Percentiles rank a stretch among this genome's conserved stretches.
phyloP scores from a whole-genome alignment of 1,140 invertebrate species.

The Trichonephila inaurata region DNA sequence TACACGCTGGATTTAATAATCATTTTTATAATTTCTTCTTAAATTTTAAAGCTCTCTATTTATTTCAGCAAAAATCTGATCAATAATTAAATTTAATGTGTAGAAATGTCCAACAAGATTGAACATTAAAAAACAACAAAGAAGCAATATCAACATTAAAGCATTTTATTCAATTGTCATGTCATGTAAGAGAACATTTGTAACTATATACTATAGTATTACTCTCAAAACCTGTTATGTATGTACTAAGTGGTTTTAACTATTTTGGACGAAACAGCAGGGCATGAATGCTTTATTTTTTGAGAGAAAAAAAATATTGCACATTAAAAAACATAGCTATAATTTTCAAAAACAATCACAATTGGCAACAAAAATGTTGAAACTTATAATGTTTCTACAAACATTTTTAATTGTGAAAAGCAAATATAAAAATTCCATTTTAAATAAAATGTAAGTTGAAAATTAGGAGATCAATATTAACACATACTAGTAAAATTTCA shows the following conservation, averaged over 20 bases:
- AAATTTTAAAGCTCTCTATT: too few species aligned
- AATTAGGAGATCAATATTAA: not conserved
- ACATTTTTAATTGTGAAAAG: not conserved
- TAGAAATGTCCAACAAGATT: too few species aligned
- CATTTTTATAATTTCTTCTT: too few species aligned
- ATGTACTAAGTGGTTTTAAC: slow-evolving; percentile 45
- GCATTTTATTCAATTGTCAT: slow-evolving; percentile 67
- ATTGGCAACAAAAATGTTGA: not conserved
- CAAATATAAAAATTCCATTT: not conserved
- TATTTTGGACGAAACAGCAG: slow-evolving; percentile 70
- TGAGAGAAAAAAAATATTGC: slow-evolving; percentile 55
- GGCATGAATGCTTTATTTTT: slow-evolving; percentile 67
- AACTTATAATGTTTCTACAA: not conserved
- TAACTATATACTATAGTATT: slow-evolving; percentile 9
- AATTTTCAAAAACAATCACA: slow-evolving; percentile 13
- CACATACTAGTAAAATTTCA: not conserved
- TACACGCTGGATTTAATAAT: too few species aligned
- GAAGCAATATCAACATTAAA: slow-evolving; percentile 32
- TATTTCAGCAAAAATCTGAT: too few species aligned
- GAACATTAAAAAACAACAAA: not conserved
- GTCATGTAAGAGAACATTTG: slow-evolving; percentile 43
- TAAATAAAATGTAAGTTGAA: not conserved
- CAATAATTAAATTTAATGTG: too few species aligned
- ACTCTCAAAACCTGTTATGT: slow-evolving; percentile 56
- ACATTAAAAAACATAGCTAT: slow-evolving; percentile 47